Evolutionary conservation across 2,888 invertebrate genomes (phyloP), one percentile per base, ranked within the genome.

Genomic region (Strigamia maritima): DNA sequence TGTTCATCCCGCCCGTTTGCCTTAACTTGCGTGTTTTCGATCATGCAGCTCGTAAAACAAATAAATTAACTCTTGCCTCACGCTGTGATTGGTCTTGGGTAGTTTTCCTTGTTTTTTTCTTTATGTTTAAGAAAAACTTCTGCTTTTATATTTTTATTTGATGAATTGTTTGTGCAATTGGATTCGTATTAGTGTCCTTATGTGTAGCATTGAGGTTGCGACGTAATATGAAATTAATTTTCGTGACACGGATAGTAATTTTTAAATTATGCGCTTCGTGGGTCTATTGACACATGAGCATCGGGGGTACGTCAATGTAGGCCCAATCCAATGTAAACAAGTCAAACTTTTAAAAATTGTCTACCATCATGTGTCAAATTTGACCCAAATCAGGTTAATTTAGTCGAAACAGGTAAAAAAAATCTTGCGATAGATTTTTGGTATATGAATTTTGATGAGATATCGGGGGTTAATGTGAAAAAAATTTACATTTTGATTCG

Each of bases 21-120:
- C 28, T 70, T 54, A 19, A 54, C 54, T 70, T 70, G 70, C 70
- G 70, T 70, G 70, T 70, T 14, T 70, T 70, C 54, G 7, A 28
- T 28, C 28, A 70, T 70, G 14, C 70, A 70, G 70, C n/a, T 16
- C 28, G 12, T n/a, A 70, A 70, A 70, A 28, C 70, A 70, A 70
- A 28, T 28, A 70, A 26, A 28, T 70, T 70, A 70, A 70, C 70
- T 28, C 70, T 70, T 16, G 24, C 70, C 26, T 70, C 54, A 54
- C 54, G 70, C 70, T 28, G 70, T 70, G 70, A 75, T 75, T 75
- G 75, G 75, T 19, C 28, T n/a, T n/a, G 74, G 0, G 31, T 74
- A 31, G 24, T 26, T 75, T 75, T 75, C 28, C 28, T 54, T 54
- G 16, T 19, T 54, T 19, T n/a, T 8, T 19, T 8, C n/a, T 6